Evolutionary conservation across 2,113 vertebrate species (phyloP), one percentile per base, ranked within the genome.

Genomic region (Lophius piscatorius): DNA sequence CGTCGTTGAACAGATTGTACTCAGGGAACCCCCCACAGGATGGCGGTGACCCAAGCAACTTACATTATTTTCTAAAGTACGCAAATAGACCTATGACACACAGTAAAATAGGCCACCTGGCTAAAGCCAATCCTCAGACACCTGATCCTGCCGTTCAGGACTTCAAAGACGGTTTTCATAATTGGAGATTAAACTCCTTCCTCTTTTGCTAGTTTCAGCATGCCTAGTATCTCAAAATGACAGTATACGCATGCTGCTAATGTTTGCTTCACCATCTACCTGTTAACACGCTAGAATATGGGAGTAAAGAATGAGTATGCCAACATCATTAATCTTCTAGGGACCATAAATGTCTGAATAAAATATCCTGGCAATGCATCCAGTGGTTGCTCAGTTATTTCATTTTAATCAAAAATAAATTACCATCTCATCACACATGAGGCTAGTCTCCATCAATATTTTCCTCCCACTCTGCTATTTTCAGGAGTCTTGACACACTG

Each of bases 11-110:
- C 69, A 71, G 70, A 67, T 54, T 78, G 66, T 68, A 33, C 50
- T 70, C 67, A 59, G 78, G 82, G 78, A 79, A 70, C 64, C 65
- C 84, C 81, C 80, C 78, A 74, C 74, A 72, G 78, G 58, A 67
- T 64, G 63, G 69, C 68, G 69, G 80, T 57, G 65, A 68, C 74
- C 84, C 71, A 74, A 31, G 46, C 42, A 62, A 47, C 9, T 47
- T 45, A 56, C 54, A 81, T 78, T 85, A 76, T 81, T 59, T 76
- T 39, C 54, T 23, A 56, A 28, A 6, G 26, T 45, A 46, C 18
- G 14, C 3, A 17, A 31, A 51, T 23, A 51, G 34, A 41, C 34
- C 54, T 64, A 31, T 49, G 16, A 51, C 14, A 52, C 9, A 54
- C 10, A 64, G 2, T 63, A 39, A 83, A 79, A 83, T 45, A 70